Evolutionary conservation across 2,113 vertebrate species (phyloP).

Genomic region (Centropristis striata): DNA sequence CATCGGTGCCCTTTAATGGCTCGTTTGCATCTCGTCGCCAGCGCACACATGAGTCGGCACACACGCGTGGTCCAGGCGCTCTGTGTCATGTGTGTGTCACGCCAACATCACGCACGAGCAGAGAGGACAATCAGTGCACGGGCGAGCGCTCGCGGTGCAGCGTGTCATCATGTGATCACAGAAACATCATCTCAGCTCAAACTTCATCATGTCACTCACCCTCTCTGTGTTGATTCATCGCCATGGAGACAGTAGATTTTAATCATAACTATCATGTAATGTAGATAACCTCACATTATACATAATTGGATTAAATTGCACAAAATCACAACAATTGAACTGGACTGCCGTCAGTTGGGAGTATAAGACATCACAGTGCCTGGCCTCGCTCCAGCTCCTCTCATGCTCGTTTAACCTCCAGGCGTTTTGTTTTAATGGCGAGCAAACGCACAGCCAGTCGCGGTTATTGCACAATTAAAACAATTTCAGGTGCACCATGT

Average conservation of each 20-base stretch:
- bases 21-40: slow-evolving; percentile 6
- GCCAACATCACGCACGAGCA: slow-evolving; percentile 11
- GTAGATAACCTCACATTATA: slow-evolving; percentile 42
- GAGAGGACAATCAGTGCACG: background rate
- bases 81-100: slow-evolving; percentile 30
- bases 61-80: slow-evolving; percentile 40
- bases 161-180: background rate
- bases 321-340: slow-evolving; percentile 46
- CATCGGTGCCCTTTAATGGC: slow-evolving; percentile 35
- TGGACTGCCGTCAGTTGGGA: slow-evolving; percentile 39
- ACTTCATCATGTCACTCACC: slow-evolving; percentile 4
- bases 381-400: slow-evolving; percentile 15
- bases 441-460: slow-evolving; percentile 9
- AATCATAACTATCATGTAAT: slow-evolving; percentile 14
- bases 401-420: slow-evolving; percentile 52
- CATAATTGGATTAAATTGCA: slow-evolving; percentile 61
- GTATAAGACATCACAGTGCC: slow-evolving; percentile 1
- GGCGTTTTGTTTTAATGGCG: slow-evolving; percentile 52
- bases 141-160: background rate
- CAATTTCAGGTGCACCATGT: slow-evolving; percentile 56
- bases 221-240: slow-evolving; percentile 47
- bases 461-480: slow-evolving; percentile 58
- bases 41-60: slow-evolving; percentile 35
- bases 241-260: slow-evolving; percentile 28
- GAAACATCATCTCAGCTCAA: background rate